Conservation (phyloP, 2,888 invertebrate genomes). For the Apamea monoglypha region DNA sequence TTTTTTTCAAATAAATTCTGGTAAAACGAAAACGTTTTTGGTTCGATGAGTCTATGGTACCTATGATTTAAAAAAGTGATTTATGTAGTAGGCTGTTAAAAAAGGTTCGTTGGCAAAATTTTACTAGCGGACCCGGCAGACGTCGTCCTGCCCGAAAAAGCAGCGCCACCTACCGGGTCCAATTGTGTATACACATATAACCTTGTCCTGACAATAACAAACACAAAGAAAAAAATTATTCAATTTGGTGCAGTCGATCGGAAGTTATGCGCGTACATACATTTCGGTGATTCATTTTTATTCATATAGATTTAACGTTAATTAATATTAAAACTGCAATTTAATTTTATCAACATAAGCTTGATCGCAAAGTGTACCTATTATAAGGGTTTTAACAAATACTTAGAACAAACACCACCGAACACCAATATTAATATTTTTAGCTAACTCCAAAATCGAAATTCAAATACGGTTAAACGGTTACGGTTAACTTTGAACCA, state of each 20-base stretch:
- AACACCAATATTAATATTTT: slow-evolving; percentile 44
- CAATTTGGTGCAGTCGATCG: too few relatives aligned
- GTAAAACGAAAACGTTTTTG: background rate
- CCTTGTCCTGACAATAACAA: too few relatives aligned
- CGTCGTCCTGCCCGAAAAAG: too few relatives aligned
- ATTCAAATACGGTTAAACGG: slow-evolving; percentile 35
- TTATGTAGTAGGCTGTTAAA: background rate
- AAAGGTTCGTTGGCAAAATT: too few relatives aligned
- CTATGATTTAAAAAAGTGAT: background rate
- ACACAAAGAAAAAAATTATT: too few relatives aligned
- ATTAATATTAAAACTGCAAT: too few relatives aligned
- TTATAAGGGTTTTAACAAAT: background rate
- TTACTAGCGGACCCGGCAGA: too few relatives aligned
- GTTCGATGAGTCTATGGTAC: background rate
- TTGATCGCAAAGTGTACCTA: too few relatives aligned
- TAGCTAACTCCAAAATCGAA: slow-evolving; percentile 25
- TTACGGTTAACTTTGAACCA: slow-evolving; percentile 48
- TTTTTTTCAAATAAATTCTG: slow-evolving; percentile 1
- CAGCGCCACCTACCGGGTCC: too few relatives aligned
- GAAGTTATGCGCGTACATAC: too few relatives aligned
- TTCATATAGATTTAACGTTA: background rate
- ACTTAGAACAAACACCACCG: background rate
- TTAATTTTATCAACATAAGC: background rate
- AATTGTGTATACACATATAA: too few relatives aligned
- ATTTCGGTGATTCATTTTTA: too few relatives aligned